phyloP scores from a whole-genome alignment of 2,888 invertebrate genomes.

The Timema cristinae region DNA sequence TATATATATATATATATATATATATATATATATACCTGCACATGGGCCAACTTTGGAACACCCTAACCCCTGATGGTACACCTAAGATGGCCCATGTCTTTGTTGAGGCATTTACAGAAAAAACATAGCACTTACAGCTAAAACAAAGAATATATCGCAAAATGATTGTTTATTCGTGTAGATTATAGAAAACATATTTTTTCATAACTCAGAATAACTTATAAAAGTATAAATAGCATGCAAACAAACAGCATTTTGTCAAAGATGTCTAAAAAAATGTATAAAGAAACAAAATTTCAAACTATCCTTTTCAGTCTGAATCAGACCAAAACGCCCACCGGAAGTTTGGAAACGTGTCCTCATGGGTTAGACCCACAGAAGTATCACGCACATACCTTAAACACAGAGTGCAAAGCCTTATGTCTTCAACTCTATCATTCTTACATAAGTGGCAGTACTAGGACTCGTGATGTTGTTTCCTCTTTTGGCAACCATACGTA shows the following conservation, averaged over 20 bases:
- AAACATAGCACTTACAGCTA: too few relatives aligned
- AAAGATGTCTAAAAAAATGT: neutral
- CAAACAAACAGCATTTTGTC: neutral
- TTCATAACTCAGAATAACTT: too few relatives aligned
- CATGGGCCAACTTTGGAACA: constrained; percentile 7
- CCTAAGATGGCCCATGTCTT: too few relatives aligned
- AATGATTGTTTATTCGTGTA: too few relatives aligned
- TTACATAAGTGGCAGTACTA: neutral
- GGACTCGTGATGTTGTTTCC: neutral
- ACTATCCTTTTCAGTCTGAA: neutral
- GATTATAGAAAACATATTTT: too few relatives aligned
- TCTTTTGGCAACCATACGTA: neutral
- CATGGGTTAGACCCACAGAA: neutral
- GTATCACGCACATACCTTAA: neutral
- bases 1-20: too few relatives aligned
- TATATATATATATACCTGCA: neutral
- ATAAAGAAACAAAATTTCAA: neutral
- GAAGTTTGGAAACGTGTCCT: neutral
- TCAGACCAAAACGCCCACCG: constrained; percentile 4
- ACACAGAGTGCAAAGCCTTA: neutral
- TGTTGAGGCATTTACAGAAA: neutral
- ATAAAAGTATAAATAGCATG: neutral
- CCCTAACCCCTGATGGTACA: too few relatives aligned
- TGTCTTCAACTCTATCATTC: neutral
- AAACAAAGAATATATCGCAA: too few relatives aligned